A percentile compares a stretch with the other conserved stretches of the same genome.
Evolutionary conservation across 1,140 invertebrate genomes (phyloP).

Genomic region (Heliconius congener): DNA sequence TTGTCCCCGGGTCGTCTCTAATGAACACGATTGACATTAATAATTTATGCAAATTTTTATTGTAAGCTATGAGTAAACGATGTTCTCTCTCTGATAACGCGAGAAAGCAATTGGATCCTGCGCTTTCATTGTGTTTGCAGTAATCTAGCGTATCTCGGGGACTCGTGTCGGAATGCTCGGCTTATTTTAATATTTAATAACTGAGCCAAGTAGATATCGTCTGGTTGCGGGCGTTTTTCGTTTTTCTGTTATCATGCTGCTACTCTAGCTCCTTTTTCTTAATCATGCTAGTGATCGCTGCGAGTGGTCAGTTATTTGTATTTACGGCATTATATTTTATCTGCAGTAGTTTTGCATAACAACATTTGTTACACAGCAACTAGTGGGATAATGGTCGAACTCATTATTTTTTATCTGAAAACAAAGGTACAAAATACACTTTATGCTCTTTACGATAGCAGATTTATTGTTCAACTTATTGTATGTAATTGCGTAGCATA

Average conservation of each 20-base stretch:
- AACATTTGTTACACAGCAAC: conserved; percentile 31
- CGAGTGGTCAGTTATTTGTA: conserved; percentile 45
- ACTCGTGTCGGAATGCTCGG: conserved; percentile 75
- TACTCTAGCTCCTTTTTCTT: conserved; percentile 45
- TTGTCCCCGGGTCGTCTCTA: conserved; percentile 13
- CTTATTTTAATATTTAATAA: conserved; percentile 82
- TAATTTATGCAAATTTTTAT: conserved; percentile 17
- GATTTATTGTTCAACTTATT: conserved; percentile 1
- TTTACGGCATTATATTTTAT: conserved; percentile 33
- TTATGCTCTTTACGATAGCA: not conserved
- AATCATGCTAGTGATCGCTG: conserved; percentile 63
- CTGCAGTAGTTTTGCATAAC: conserved; percentile 46
- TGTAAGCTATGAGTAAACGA: conserved; percentile 7
- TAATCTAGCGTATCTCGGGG: conserved; percentile 74
- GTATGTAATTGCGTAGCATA: not conserved
- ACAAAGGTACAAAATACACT: not conserved
- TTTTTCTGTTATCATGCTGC: conserved; percentile 75
- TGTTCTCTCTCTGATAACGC: not conserved
- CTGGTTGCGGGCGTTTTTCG: conserved; percentile 66
- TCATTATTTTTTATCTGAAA: not conserved
- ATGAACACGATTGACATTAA: conserved; percentile 22
- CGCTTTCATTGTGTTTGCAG: conserved; percentile 72
- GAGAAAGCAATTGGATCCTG: conserved; percentile 56
- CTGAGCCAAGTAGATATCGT: conserved; percentile 70
- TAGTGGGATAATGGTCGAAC: conserved; percentile 28